Evolutionary conservation across 2,888 invertebrate species (phyloP).

Genomic region (Watsonalla binaria): DNA sequence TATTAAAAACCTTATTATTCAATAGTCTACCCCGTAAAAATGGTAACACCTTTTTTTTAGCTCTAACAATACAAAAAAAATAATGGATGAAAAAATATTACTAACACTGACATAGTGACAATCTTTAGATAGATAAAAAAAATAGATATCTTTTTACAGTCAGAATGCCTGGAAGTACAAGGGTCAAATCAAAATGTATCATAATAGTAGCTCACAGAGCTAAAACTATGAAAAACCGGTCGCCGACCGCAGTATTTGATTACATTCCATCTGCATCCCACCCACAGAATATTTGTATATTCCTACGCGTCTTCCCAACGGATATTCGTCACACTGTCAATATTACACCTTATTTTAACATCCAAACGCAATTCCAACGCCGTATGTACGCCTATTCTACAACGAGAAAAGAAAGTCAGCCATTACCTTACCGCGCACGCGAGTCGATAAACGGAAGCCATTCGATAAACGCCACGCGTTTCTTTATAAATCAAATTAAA

Average conservation of each 20-base stretch:
- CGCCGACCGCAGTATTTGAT: slow-evolving; percentile 24
- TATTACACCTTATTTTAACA: slow-evolving; percentile 19
- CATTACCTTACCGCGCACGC: slow-evolving; percentile 70
- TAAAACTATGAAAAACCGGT: too few species aligned
- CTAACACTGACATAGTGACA: too few species aligned
- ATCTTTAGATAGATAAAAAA: too few species aligned
- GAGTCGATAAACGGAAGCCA: slow-evolving; percentile 76
- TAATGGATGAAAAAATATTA: too few species aligned
- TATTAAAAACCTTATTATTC: too few species aligned
- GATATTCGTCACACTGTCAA: slow-evolving; percentile 22
- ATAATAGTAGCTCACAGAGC: too few species aligned
- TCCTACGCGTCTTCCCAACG: slow-evolving; percentile 10
- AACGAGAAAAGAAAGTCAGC: slow-evolving; percentile 68
- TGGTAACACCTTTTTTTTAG: too few species aligned
- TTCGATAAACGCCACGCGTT: slow-evolving; percentile 66
- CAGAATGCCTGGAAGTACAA: too few species aligned
- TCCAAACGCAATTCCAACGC: slow-evolving; percentile 20
- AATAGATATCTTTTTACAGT: too few species aligned
- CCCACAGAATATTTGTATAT: slow-evolving; percentile 49
- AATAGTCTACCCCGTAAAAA: too few species aligned
- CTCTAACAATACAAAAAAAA: too few species aligned
- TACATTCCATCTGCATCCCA: slow-evolving; percentile 49
- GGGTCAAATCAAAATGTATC: too few species aligned
- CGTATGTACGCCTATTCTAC: slow-evolving; percentile 33
- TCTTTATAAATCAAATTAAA: slow-evolving; percentile 19